Evolutionary conservation across 2,888 invertebrate species (phyloP).

Genomic region (Drosophila fulvimacula): DNA sequence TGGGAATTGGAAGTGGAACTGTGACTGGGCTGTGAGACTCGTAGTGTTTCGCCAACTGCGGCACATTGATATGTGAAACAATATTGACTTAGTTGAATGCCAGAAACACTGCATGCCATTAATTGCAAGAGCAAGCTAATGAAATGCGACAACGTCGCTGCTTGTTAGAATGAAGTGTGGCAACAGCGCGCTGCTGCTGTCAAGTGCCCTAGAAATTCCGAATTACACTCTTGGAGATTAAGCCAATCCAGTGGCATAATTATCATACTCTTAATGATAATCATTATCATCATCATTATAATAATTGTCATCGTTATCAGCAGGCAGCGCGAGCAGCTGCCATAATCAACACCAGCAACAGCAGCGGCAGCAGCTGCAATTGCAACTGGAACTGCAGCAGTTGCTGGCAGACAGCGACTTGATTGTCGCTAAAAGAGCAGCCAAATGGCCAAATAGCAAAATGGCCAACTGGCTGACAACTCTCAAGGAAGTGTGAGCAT

Average conservation of each 20-base stretch:
- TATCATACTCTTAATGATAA: conserved; percentile 6
- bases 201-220: conserved; percentile 4
- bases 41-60: too few relatives aligned
- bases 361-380: conserved; percentile 3
- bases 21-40: too few relatives aligned
- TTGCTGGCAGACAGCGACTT: conserved; percentile 23
- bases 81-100: neutral
- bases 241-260: neutral
- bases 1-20: too few relatives aligned
- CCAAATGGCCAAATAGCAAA: conserved; percentile 26
- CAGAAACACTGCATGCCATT: neutral
- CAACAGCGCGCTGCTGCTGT: neutral
- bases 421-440: conserved; percentile 40
- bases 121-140: neutral
- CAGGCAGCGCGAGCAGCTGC: conserved; percentile 12
- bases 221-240: neutral
- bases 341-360: conserved; percentile 24
- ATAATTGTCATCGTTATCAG: conserved; percentile 40
- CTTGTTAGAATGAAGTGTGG: neutral
- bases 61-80: too few relatives aligned
- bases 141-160: neutral
- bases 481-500: conserved; percentile 6
- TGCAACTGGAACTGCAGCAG: conserved; percentile 10
- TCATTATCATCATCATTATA: conserved; percentile 25
- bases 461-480: conserved; percentile 10